A percentile compares a stretch with the other conserved stretches of the same genome.
These are phyloP conservation scores for Corythaixoides concolor DNA, from an alignment of 2,113 vertebrate species.

Conservation along the genomic window DNA sequence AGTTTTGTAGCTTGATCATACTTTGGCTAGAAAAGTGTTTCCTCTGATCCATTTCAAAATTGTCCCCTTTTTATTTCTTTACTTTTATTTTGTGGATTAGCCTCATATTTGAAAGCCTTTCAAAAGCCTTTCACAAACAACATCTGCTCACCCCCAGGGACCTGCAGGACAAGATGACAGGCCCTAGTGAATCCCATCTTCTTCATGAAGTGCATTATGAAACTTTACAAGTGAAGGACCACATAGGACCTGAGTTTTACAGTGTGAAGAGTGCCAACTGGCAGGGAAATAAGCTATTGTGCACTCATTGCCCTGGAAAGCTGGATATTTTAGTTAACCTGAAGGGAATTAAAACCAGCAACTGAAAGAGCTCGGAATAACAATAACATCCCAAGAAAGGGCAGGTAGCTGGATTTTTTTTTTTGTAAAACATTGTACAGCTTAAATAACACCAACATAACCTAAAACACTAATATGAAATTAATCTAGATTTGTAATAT, in stretches of 20 bases:
- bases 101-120: neutral
- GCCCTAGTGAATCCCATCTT: neutral
- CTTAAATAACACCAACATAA: conserved; percentile 47
- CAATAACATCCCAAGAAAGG: neutral
- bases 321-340: neutral
- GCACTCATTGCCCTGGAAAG: neutral
- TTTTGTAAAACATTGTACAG: neutral
- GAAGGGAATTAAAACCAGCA: neutral
- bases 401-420: conserved; percentile 7
- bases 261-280: neutral
- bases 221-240: neutral
- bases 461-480: conserved; percentile 7
- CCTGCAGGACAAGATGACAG: neutral
- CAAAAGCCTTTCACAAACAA: neutral
- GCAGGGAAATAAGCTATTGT: neutral
- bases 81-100: neutral
- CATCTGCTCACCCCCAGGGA: neutral
- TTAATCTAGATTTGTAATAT: conserved; percentile 26
- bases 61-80: neutral
- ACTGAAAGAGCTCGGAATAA: neutral
- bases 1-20: neutral
- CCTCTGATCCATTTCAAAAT: neutral
- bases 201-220: neutral
- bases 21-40: neutral
- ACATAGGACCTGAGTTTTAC: neutral